phyloP scores from a whole-genome alignment of 2,888 invertebrate species.

The Pristionchus fissidentatus region DNA sequence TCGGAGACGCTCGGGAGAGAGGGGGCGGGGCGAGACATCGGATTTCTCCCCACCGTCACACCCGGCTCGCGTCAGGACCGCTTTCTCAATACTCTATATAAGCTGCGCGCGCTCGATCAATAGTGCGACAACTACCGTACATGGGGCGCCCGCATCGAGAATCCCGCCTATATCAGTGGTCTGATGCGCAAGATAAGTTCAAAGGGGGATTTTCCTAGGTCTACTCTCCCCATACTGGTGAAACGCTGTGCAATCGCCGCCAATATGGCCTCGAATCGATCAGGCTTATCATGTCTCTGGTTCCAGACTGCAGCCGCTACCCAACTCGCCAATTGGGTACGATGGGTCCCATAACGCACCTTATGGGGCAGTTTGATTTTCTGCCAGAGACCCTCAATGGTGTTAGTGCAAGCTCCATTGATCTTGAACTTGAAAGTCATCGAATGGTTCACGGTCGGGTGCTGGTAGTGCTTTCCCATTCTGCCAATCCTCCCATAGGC shows the following conservation, averaged over 20 bases:
- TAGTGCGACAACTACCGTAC: too few relatives aligned
- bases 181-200: too few relatives aligned
- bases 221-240: too few relatives aligned
- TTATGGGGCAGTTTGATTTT: neutral
- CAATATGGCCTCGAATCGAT: neutral
- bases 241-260: neutral
- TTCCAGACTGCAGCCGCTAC: neutral
- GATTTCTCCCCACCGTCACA: too few relatives aligned
- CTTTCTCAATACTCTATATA: too few relatives aligned
- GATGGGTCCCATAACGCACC: neutral
- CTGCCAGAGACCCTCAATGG: neutral
- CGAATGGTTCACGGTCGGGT: neutral
- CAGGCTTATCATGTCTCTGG: neutral
- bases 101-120: too few relatives aligned
- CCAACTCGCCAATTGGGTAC: neutral
- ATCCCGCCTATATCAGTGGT: too few relatives aligned
- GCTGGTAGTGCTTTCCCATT: neutral
- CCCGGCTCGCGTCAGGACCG: too few relatives aligned
- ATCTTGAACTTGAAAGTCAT: neutral
- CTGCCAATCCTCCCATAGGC: neutral
- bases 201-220: too few relatives aligned
- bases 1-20: too few relatives aligned
- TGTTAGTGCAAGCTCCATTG: neutral
- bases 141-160: too few relatives aligned
- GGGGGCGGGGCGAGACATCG: too few relatives aligned